Conservation (phyloP, 37 sponge, comb jelly and placozoan species). For the Hormiphora californensis region DNA sequence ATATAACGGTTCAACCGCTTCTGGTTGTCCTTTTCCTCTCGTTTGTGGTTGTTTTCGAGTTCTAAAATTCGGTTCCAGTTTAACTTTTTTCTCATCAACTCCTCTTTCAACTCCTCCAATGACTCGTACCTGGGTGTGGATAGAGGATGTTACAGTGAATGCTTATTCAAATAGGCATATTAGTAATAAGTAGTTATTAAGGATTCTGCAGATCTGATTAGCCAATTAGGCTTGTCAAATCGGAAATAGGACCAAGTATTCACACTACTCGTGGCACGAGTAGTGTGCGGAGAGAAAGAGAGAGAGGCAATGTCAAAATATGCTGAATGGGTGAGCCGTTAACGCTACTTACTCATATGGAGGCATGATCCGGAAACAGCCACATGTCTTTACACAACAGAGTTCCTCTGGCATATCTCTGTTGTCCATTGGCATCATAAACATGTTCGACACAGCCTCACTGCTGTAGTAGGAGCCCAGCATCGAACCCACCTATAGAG, state of each 20-base stretch:
- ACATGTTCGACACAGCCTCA: slow-evolving; percentile 43
- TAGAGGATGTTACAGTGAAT: neutral
- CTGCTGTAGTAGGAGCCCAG: slow-evolving; percentile 49
- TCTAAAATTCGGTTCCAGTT: slow-evolving; percentile 10
- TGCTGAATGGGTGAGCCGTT: neutral
- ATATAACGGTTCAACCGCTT: slow-evolving; percentile 20
- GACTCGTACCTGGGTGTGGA: slow-evolving; percentile 28
- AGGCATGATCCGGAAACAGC: slow-evolving; percentile 40
- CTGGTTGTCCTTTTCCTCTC: slow-evolving; percentile 32
- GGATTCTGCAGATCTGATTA: too few species aligned
- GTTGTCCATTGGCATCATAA: slow-evolving; percentile 48
- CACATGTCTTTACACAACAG: slow-evolving; percentile 37
- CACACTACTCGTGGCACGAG: too few species aligned
- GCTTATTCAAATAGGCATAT: too few species aligned
- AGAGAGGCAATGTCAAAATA: neutral
- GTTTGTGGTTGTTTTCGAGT: slow-evolving; percentile 5
- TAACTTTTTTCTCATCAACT: neutral
- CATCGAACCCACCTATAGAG: too few species aligned
- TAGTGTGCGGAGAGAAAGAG: neutral
- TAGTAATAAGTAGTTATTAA: too few species aligned
- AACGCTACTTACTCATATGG: slow-evolving; percentile 25
- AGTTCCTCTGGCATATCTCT: neutral
- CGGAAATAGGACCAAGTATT: too few species aligned
- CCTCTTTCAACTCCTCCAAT: slow-evolving; percentile 26
- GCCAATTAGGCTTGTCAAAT: too few species aligned